phyloP scores from a whole-genome alignment of 2,797 vertebrate genomes.

The Enteromius mattozi region DNA sequence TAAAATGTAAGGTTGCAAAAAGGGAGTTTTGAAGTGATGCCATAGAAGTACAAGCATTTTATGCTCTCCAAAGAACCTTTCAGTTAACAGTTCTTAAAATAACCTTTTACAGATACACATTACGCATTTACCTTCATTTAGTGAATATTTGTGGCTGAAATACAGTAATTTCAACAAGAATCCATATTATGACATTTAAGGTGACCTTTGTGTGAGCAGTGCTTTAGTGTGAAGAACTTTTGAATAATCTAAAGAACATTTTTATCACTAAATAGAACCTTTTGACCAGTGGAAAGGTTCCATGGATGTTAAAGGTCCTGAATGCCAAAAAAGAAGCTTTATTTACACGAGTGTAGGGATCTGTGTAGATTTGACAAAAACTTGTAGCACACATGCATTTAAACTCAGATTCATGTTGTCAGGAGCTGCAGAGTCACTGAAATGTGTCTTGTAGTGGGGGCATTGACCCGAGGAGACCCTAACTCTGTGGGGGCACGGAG shows the following conservation, averaged over 20 bases:
- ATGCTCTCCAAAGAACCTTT: not conserved
- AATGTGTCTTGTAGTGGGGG: constrained; percentile 8
- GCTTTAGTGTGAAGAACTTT: not conserved
- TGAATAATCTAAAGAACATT: not conserved
- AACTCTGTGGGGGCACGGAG: not conserved
- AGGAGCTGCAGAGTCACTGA: constrained; percentile 1
- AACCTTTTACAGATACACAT: not conserved
- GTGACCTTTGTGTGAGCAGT: not conserved
- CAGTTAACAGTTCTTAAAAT: not conserved
- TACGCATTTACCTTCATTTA: not conserved
- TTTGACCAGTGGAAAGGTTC: not conserved
- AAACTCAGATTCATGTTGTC: not conserved
- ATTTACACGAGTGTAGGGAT: not conserved
- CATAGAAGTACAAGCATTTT: not conserved
- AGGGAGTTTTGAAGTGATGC: not conserved
- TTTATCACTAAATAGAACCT: not conserved
- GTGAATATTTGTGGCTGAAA: not conserved
- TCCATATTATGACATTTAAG: not conserved
- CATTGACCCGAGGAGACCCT: constrained; percentile 49
- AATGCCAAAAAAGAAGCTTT: not conserved
- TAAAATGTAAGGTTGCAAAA: not conserved
- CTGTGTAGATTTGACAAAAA: not conserved
- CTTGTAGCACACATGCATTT: not conserved
- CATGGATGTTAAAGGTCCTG: not conserved
- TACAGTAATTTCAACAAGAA: not conserved